Percentiles rank a stretch among this genome's conserved stretches.
phyloP scores from a whole-genome alignment of 2,888 invertebrate species.

The Dioctria linearis region DNA sequence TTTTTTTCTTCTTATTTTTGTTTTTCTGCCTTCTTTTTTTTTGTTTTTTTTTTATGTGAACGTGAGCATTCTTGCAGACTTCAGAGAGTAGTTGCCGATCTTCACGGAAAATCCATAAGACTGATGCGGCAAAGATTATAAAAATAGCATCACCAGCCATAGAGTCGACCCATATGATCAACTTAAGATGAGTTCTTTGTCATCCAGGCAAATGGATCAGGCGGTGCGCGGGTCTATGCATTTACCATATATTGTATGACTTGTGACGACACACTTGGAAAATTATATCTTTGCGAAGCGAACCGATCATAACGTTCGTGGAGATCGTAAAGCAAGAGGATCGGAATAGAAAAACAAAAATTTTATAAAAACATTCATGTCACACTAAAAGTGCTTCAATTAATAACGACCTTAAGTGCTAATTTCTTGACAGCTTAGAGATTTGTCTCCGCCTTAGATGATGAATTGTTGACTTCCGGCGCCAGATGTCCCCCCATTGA shows the following conservation, averaged over 20 bases:
- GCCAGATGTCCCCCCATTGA: slow-evolving; percentile 45
- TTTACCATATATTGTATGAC: no score
- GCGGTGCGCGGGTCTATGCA: not conserved
- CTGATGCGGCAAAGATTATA: not conserved
- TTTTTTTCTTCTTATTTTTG: no score
- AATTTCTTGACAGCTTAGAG: slow-evolving; percentile 56
- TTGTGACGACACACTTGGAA: not conserved
- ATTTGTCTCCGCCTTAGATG: slow-evolving; percentile 53
- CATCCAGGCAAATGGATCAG: slow-evolving; percentile 8
- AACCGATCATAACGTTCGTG: not conserved
- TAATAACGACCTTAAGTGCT: slow-evolving; percentile 56
- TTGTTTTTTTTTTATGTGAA: slow-evolving; percentile 5
- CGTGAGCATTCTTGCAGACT: slow-evolving; percentile 20
- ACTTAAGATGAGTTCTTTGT: slow-evolving; percentile 30
- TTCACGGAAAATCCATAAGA: slow-evolving; percentile 13
- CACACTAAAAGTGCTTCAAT: slow-evolving; percentile 56
- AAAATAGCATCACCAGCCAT: slow-evolving; percentile 3
- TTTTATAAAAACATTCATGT: not conserved
- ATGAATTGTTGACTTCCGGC: slow-evolving; percentile 48
- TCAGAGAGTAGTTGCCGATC: slow-evolving; percentile 27
- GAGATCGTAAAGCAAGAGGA: not conserved
- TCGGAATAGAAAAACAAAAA: not conserved
- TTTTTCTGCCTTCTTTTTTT: not conserved
- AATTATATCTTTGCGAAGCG: not conserved
- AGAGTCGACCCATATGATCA: slow-evolving; percentile 21